Evolutionary conservation across 2,113 vertebrate species (phyloP), one percentile per base, ranked within the genome.

Genomic region (Cyprichromis sp.): DNA sequence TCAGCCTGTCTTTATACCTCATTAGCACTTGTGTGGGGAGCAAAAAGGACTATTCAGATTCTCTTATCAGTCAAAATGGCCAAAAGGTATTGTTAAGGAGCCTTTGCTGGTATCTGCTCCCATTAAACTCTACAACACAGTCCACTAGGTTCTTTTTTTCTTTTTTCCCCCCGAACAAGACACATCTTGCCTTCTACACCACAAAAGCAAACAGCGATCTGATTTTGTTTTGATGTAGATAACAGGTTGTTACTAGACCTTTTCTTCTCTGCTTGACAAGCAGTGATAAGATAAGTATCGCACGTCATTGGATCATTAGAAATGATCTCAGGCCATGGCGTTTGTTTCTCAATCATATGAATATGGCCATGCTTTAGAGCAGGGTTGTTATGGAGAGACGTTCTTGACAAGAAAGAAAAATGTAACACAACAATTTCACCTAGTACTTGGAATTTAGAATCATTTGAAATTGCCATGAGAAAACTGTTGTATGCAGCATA

Each of bases 141-240:
- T 21, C 21, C 47, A 31, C 21, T 36, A 45, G 21, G 36, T 42
- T 52, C 59, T 45, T 45, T 45, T 38, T 26, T 10, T 9, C 5
- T 16, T 45, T 73, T 71, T 84, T 93, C 36, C 92, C 61, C 34
- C 63, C 0, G 0, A 81, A 90, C 92, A 93, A 86, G 91, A 89
- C 36, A 2, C 26, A 5, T 88, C 93, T 91, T 88, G 90, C 45
- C 53, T 36, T 78, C 52, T 57, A 47, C 42, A 61, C 66, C n/a
- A 5, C 3, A 5, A 73, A 81, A 47, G 53, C 6, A 86, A 42
- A 47, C 8, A 50, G 53, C 38, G 10, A 68, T 76, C 61, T 19
- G 24, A 11, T 53, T 29, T 79, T 92, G 85, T 91, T 92, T 86
- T 82, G 90, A 80, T 91, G 82, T 19, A 91, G 93, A 91, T 90